Evolutionary conservation across 2,113 vertebrate genomes (phyloP).

Genomic region (Leucosticte australis): DNA sequence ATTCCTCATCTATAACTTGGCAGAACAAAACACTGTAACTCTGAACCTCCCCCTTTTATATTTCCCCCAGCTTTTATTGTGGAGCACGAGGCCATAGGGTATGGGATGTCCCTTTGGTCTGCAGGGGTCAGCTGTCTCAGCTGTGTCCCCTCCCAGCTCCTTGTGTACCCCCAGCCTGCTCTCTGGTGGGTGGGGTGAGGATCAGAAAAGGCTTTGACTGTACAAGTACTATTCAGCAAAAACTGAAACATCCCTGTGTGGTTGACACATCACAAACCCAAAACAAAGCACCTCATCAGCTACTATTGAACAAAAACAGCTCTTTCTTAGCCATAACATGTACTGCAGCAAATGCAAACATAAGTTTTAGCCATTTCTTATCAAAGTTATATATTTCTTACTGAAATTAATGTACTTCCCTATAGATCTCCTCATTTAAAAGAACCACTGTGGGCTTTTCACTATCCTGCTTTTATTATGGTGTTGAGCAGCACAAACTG

Average conservation of each 20-base stretch:
- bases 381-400: neutral
- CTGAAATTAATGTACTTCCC: neutral
- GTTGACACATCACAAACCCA: neutral
- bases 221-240: neutral
- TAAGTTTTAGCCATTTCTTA: neutral
- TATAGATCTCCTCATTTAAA: neutral
- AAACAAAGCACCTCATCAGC: neutral
- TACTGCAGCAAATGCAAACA: neutral
- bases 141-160: neutral
- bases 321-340: neutral
- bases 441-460: neutral
- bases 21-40: neutral
- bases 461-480: neutral
- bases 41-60: no score
- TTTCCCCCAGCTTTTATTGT: neutral
- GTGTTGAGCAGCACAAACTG: accelerated
- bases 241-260: neutral
- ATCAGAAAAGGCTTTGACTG: neutral
- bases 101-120: neutral
- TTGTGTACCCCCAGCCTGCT: neutral
- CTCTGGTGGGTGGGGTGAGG: neutral
- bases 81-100: neutral
- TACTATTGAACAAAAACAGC: neutral
- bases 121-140: neutral
- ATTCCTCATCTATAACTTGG: neutral